These are phyloP conservation scores for Melanostoma mellinum DNA, from an alignment of 2,888 invertebrate genomes.

Conservation along the genomic window DNA sequence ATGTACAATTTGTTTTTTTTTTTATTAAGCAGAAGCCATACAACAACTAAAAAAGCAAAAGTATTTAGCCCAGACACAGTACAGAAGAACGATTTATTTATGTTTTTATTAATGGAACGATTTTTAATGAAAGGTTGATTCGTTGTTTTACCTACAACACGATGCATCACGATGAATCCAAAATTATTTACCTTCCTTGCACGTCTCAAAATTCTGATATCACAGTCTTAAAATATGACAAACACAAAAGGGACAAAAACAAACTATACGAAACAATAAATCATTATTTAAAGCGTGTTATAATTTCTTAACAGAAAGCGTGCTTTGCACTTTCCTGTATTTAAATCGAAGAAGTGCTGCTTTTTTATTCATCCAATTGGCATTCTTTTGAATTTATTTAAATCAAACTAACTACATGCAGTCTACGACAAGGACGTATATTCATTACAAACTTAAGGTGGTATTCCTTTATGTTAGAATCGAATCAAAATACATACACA, in stretches of 20 bases:
- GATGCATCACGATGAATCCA: not conserved
- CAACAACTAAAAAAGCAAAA: no score
- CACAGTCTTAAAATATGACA: not conserved
- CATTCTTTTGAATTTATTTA: conserved; percentile 54
- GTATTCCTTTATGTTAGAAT: no score
- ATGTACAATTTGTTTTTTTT: no score
- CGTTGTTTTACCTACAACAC: not conserved
- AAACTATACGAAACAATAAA: no score
- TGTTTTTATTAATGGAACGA: not conserved
- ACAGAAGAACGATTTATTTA: not conserved
- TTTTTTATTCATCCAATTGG: conserved; percentile 49
- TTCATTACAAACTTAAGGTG: conserved; percentile 2
- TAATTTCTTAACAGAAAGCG: not conserved
- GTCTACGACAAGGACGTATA: conserved; percentile 45
- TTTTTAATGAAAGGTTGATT: conserved; percentile 3
- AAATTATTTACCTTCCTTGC: not conserved
- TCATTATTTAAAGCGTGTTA: no score
- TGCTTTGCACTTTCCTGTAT: not conserved
- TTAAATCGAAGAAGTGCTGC: conserved; percentile 14
- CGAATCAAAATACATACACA: no score
- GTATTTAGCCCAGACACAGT: not conserved
- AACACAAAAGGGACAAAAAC: not conserved
- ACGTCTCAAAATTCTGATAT: not conserved
- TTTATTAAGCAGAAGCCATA: no score
- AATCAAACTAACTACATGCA: conserved; percentile 64